Conservation (phyloP, 2,113 vertebrate genomes). For the human (Homo sapiens) region DNA sequence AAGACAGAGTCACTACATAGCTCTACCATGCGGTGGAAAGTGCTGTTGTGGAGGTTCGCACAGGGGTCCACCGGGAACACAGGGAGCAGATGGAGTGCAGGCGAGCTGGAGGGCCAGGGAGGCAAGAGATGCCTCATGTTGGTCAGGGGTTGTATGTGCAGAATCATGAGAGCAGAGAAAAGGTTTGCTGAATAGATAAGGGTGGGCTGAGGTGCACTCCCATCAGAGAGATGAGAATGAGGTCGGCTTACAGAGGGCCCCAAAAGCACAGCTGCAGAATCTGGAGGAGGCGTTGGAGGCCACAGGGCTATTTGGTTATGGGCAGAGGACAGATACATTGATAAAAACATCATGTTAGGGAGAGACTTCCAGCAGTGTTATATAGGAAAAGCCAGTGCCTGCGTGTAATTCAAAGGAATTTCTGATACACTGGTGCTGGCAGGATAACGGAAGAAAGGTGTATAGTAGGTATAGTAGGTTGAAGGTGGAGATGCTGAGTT, state of each 20-base stretch:
- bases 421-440: not conserved
- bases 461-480: not conserved
- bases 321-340: not conserved
- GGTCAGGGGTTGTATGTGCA: not conserved
- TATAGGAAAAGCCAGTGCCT: not conserved
- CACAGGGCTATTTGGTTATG: not conserved
- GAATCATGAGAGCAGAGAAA: not conserved
- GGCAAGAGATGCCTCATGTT: not conserved
- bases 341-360: not conserved
- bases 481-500: not conserved
- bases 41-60: not conserved
- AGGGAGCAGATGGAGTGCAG: not conserved
- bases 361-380: not conserved
- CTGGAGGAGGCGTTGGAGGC: not conserved
- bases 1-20: not conserved
- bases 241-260: not conserved
- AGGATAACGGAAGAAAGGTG: not conserved
- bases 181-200: not conserved
- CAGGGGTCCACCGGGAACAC: accelerated
- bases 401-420: not conserved
- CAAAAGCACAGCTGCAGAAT: not conserved
- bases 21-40: accelerated
- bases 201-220: not conserved
- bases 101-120: not conserved
- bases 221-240: not conserved